These are phyloP conservation scores for Onychomys torridus DNA, from an alignment of 2,797 vertebrate species.

Conservation along the genomic window DNA sequence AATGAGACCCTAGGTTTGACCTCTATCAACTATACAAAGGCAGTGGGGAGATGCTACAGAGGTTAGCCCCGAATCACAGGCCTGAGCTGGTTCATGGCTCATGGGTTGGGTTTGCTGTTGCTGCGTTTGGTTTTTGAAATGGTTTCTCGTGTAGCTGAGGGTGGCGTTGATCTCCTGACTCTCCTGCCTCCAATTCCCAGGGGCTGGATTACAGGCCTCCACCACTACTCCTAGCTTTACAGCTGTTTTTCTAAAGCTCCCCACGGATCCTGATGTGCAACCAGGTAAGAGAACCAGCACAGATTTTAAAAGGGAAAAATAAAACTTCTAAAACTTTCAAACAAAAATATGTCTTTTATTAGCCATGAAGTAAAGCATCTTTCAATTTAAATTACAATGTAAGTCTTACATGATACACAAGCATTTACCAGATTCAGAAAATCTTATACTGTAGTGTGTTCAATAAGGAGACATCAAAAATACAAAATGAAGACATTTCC, in stretches of 20 bases:
- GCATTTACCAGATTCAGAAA: conserved; percentile 18
- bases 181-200: too few relatives aligned
- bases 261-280: conserved; percentile 1
- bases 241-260: neutral
- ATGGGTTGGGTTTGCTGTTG: neutral
- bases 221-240: neutral
- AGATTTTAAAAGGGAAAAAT: conserved; percentile 44
- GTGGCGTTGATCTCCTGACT: neutral
- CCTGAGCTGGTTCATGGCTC: neutral
- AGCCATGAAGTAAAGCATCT: conserved; percentile 61
- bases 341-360: conserved; percentile 66
- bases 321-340: conserved; percentile 34
- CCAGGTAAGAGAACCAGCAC: neutral
- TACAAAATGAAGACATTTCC: conserved; percentile 42
- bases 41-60: neutral
- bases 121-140: neutral
- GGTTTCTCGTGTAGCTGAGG: neutral
- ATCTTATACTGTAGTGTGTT: conserved; percentile 64
- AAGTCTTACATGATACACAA: conserved; percentile 61
- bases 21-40: neutral
- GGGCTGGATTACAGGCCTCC: neutral
- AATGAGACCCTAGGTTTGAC: neutral
- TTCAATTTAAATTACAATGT: conserved; percentile 56
- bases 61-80: neutral
- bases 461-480: conserved; percentile 56